These are phyloP conservation scores for Meloidogyne chitwoodi DNA, from an alignment of 1,140 invertebrate species.

Conservation along the genomic window DNA sequence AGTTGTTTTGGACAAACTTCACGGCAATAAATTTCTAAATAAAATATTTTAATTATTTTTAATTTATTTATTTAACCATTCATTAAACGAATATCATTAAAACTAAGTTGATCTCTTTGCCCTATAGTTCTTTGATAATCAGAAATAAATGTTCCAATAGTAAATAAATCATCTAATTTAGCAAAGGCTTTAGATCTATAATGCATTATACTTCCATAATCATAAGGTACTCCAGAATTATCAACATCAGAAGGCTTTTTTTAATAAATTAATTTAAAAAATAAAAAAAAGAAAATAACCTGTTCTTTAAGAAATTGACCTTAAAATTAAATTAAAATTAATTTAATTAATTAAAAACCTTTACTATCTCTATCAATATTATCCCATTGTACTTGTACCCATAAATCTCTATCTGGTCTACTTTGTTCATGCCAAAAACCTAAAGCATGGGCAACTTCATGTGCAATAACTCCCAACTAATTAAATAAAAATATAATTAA, in stretches of 20 bases:
- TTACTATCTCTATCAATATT: constrained; percentile 57
- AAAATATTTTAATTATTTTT: constrained; percentile 23
- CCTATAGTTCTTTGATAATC: constrained; percentile 60
- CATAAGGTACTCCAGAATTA: constrained; percentile 57
- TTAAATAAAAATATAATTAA: too few relatives aligned
- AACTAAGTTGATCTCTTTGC: constrained; percentile 56
- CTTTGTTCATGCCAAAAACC: constrained; percentile 61
- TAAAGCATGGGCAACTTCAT: constrained; percentile 61
- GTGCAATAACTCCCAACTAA: constrained; percentile 61
- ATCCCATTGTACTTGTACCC: constrained; percentile 49
- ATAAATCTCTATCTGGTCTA: constrained; percentile 52
- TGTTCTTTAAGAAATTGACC: constrained; percentile 60
- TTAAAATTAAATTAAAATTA: constrained; percentile 12
- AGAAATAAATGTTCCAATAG: constrained; percentile 54
- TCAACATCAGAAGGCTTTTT: constrained; percentile 54
- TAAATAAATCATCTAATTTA: constrained; percentile 57
- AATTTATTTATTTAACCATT: neutral
- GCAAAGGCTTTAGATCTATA: constrained; percentile 60
- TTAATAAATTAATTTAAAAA: neutral
- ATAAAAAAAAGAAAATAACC: neutral
- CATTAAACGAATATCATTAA: constrained; percentile 52
- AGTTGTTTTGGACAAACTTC: constrained; percentile 49
- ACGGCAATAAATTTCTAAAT: constrained; percentile 59
- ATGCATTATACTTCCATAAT: constrained; percentile 59
- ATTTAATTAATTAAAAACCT: neutral